These are phyloP conservation scores for Drosophila sulfurigaster DNA, from an alignment of 1,140 invertebrate species.

Conservation along the genomic window DNA sequence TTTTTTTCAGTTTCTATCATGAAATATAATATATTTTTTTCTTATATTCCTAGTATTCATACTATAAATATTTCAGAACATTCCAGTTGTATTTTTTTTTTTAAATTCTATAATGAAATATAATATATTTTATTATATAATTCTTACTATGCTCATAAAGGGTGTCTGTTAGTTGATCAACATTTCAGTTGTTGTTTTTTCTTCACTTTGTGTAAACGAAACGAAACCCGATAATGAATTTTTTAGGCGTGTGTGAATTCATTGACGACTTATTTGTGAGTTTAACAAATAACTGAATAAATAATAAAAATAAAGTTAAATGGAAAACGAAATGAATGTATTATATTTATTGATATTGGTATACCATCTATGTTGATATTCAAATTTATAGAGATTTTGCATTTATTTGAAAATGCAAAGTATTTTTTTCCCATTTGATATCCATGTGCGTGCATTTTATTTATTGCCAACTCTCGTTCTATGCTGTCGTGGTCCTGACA, in stretches of 20 bases:
- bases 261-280: conserved; percentile 39
- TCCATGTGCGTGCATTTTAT: conserved; percentile 67
- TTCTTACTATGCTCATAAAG: not conserved
- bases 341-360: conserved; percentile 58
- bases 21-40: too few species aligned
- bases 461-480: conserved; percentile 47
- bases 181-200: not conserved
- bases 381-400: conserved; percentile 23
- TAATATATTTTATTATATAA: too few species aligned
- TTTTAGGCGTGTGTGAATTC: conserved; percentile 14
- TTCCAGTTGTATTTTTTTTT: not conserved
- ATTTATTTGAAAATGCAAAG: conserved; percentile 31
- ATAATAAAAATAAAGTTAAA: conserved; percentile 18
- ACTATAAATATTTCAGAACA: not conserved
- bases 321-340: conserved; percentile 21
- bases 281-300: conserved; percentile 37
- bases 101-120: too few species aligned
- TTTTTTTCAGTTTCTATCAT: too few species aligned
- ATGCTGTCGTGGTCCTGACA: conserved; percentile 6
- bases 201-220: not conserved
- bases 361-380: conserved; percentile 35
- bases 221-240: conserved; percentile 17
- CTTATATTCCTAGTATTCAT: not conserved
- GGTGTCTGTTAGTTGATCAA: not conserved
- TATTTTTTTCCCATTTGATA: conserved; percentile 44